Evolutionary conservation across 1,140 invertebrate species (phyloP).

Genomic region (Drosophila sp.): DNA sequence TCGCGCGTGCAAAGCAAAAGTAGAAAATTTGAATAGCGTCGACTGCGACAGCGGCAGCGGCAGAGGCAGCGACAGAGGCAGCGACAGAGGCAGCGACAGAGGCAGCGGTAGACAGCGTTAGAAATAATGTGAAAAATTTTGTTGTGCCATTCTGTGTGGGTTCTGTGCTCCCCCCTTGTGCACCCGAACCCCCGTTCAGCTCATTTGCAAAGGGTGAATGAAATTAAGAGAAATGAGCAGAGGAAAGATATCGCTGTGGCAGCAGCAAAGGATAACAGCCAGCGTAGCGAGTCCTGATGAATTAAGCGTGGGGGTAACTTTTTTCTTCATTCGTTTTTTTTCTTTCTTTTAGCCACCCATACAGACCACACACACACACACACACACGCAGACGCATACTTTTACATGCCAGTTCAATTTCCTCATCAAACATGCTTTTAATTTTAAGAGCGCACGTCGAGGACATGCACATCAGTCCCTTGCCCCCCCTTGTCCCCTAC

Average conservation of each 20-base stretch:
- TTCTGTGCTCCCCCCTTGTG: slow-evolving; percentile 1
- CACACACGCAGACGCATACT: slow-evolving; percentile 17
- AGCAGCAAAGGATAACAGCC: slow-evolving; percentile 54
- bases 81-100: no score
- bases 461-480: slow-evolving; percentile 34
- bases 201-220: slow-evolving; percentile 83
- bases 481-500: background rate
- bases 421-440: slow-evolving; percentile 71
- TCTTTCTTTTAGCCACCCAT: slow-evolving; percentile 17
- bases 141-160: slow-evolving; percentile 61
- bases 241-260: slow-evolving; percentile 5
- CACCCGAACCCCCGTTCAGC: slow-evolving; percentile 26
- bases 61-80: slow-evolving; percentile 34
- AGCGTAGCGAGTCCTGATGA: slow-evolving; percentile 46
- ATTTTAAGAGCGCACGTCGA: slow-evolving; percentile 71
- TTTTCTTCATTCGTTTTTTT: slow-evolving; percentile 25
- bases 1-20: slow-evolving; percentile 80
- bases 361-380: slow-evolving; percentile 13
- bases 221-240: slow-evolving; percentile 65
- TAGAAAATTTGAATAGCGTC: slow-evolving; percentile 78
- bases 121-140: slow-evolving; percentile 76
- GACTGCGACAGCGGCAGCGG: slow-evolving; percentile 37
- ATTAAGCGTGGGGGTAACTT: slow-evolving; percentile 50
- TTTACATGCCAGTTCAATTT: slow-evolving; percentile 69
- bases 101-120: slow-evolving; percentile 26